Base-by-base conservation (phyloP, 2,797 vertebrate species). In the Allobates femoralis region DNA sequence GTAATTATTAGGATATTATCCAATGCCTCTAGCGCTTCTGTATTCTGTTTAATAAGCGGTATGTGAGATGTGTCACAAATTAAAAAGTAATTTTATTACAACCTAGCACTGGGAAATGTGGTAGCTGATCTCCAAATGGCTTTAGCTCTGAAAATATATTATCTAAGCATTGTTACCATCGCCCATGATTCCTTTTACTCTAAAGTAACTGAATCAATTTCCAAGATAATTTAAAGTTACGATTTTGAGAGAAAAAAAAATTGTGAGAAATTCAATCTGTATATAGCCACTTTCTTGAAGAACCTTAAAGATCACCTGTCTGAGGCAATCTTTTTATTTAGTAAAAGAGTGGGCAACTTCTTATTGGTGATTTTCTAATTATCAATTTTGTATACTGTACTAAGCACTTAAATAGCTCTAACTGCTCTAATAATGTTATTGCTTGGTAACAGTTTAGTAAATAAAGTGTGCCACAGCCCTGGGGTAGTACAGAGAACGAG, bases 1-100 rank as follows among this genome's bases (percentile, higher is more conserved):
- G 93, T 92, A 93, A 93, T 92, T 91, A 92, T 84, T 90, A 87
- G 86, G 88, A 92, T 90, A 91, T 92, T 89, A 89, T 23, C 90
- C 90, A 92, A 91, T 80, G 88, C 90, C 89, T 92, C 89, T 86
- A 79, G 85, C 50, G 89, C 85, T 89, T 90, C 85, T 90, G 89
- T 86, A 84, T 84, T 82, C 84, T 3, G 62, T 92, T 90, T 85
- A 90, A 91, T 85, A 90, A 93, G 92, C 89, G 86, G 80, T 87
- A 84, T 12, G 28, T 89, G 87, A 82, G 89, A 90, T 53, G 88
- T 90, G 89, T 87, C 87, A 91, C 87, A 90, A 90, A 90, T 88
- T 85, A 87, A 91, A 91, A 67, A 89, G 91, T 88, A 89, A 92
- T 91, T 90, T 90, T 87, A 86, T 71, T 86, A 84, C 64, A 86